Base-by-base conservation (phyloP, 2,113 vertebrate genomes). In the Misgurnus anguillicaudatus region DNA sequence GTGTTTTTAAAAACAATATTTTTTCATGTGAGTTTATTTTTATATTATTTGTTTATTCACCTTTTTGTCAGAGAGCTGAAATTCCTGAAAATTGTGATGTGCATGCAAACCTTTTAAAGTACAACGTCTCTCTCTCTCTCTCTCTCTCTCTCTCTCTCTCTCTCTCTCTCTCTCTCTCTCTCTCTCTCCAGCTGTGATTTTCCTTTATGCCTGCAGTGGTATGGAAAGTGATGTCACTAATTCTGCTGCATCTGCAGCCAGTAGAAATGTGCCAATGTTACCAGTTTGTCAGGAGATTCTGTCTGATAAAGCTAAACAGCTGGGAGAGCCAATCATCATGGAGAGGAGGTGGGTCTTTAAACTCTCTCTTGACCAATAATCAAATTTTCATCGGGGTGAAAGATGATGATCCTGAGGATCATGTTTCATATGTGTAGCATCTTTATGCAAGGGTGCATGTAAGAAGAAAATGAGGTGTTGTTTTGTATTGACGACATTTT, bases 311-410 rank as follows among this genome's bases (percentile, higher is more conserved):
- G 60, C 76, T 62, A 24, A 57, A 68, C 62, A 48, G 72, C 51
- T 14, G 6, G 14, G 21, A 36, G 36, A 71, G 51, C 79, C 64
- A 81, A 65, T 82, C 17, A 45, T 21, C 21, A 41, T 9, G 24
- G 19, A 72, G n/a, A 65, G 36, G 39, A 73, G 80, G 77, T 76
- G 53, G 66, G 72, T 60, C 19, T 79, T 51, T 47, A 64, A 62
- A 65, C 4, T 31, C 39, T 24, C 16, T 9, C 3, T 31, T 70
- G 38, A 81, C 70, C 75, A 81, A 78, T 81, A 31, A 17, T 17
- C 61, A 71, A 5, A 11, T 9, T 55, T 64, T 53, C 45, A 14
- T n/a, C 0, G 9, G 48, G 24, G 73, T 64, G 63, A 58, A 63
- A 60, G 39, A 60, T 65, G 24, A 41, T 47, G 55, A 21, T 61